Base-by-base conservation (phyloP, 2,797 vertebrate species). In the Fistularia tabacaria region DNA sequence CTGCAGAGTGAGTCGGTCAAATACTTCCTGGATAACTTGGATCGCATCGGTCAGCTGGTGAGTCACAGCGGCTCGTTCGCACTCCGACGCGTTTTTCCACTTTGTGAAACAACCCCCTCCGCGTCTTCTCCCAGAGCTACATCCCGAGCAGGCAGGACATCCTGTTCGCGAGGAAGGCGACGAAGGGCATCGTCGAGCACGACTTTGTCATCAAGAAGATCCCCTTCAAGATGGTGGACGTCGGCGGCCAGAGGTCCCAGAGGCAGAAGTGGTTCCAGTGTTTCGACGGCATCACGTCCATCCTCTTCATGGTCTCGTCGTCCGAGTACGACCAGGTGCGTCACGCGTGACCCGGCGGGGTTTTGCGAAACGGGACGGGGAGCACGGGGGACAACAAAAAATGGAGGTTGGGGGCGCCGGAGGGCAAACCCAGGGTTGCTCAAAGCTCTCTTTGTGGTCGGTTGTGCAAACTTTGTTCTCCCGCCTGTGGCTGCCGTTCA, bases 261-360 rank as follows among this genome's bases (percentile, higher is more conserved):
- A 92, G 96, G 69, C 95, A 98, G 69, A 98, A 98, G 79, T 98
- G 96, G 96, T 98, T 98, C 80, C 96, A 97, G 89, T 98, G 96
- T 80, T 98, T 98, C 1, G 96, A 98, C 15, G 94, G 96, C 8
- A 97, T 98, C 84, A 98, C 96, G 0, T 98, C 96, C 0, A 98
- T 98, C 72, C 89, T 98, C 62, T 98, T 98, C 84, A 95, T 98
- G 95, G 95, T 94, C 45, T 98, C 96, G 0, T 98, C 96, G 7
- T 98, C 95, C 0, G 96, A 98, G 64, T 98, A 93, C 0, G 96
- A 98, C 77, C 96, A 98, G 89, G 87, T 88, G 73, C 8, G 46
- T 53, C 39, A 36, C 12, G 38, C 38, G 9, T 25, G n/a, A n/a
- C n/a, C n/a, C n/a, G n/a, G n/a, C n/a, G n/a, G 36, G 56, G 51